Evolutionary conservation across 2,113 vertebrate genomes (phyloP), one percentile per base, ranked within the genome.

Genomic region (Girardinichthys multiradiatus): DNA sequence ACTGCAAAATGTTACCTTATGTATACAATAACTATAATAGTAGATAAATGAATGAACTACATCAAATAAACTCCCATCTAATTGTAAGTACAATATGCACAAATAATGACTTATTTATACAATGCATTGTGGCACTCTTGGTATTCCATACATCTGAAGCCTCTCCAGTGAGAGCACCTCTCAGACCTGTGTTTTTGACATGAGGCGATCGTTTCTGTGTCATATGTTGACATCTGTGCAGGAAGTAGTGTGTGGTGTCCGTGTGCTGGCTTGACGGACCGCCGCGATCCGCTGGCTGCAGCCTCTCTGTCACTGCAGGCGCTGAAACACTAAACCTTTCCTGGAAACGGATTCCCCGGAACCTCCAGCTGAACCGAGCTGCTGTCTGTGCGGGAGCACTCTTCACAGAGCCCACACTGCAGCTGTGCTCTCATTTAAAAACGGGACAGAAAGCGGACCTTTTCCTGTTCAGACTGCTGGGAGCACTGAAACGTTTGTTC

Each of bases 311-410:
- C 68, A 67, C 75, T 86, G 81, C 71, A 42, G 74, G 82, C 80
- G 78, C 76, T 76, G 80, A 83, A 83, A 90, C 79, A 69, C 79
- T 84, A 86, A 88, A 74, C 83, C 63, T 76, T 94, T 91, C 91
- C 82, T 51, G 81, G 90, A 93, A 92, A 45, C 71, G 19, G 72
- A 85, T 93, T 94, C 88, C 62, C 84, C 28, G 79, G 91, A 93
- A 93, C 11, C 58, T 73, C 64, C 65, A 21, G 58, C 31, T 79
- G 72, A 85, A 58, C 82, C n/a, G 70, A 72, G 70, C 74, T 74
- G 89, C 77, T 82, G 62, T 72, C 69, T 54, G 24, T 45, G 42
- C 48, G 30, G 19, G 72, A 8, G 77, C 70, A 35, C 45, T 80
- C 68, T 37, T 57, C 72, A 57, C 57, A 72, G 48, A 71, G 64